Percentiles rank a stretch among this genome's conserved stretches.
Conservation (phyloP, 2,888 invertebrate species). For the Sicus ferrugineus region DNA sequence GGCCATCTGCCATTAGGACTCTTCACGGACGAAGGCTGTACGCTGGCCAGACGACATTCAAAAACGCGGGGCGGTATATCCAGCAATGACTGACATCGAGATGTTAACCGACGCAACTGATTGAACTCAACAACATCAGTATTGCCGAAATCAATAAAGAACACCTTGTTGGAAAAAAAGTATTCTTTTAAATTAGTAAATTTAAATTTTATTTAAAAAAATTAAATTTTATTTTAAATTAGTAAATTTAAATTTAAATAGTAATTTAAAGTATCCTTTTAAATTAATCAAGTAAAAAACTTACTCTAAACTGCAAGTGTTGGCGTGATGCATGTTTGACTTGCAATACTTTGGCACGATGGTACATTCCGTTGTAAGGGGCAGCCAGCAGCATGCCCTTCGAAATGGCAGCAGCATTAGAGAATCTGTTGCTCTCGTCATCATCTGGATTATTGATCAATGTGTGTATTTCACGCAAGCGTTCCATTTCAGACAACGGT, state of each 20-base stretch:
- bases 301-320: constrained; percentile 50
- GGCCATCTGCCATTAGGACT: constrained; percentile 73
- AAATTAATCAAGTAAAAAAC: too few species aligned
- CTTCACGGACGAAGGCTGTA: constrained; percentile 73
- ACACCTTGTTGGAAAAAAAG: too few species aligned
- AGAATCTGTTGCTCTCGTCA: constrained; percentile 46
- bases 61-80: constrained; percentile 71
- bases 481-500: constrained; percentile 51
- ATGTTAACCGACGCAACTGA: constrained; percentile 65
- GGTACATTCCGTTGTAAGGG: constrained; percentile 66
- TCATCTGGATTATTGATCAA: constrained; percentile 60
- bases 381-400: constrained; percentile 70
- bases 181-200: too few species aligned
- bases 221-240: too few species aligned
- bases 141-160: constrained; percentile 83
- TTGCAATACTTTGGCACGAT: constrained; percentile 69
- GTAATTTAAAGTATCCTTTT: too few species aligned
- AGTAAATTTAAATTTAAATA: too few species aligned
- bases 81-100: constrained; percentile 43
- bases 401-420: constrained; percentile 52
- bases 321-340: constrained; percentile 51
- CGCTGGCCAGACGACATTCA: constrained; percentile 74
- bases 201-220: too few species aligned
- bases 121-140: constrained; percentile 64
- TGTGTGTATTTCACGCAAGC: constrained; percentile 59